Percentiles rank a stretch among this genome's conserved stretches.
These are phyloP conservation scores for Barypeithes pellucidus DNA, from an alignment of 2,888 invertebrate genomes.

Conservation along the genomic window DNA sequence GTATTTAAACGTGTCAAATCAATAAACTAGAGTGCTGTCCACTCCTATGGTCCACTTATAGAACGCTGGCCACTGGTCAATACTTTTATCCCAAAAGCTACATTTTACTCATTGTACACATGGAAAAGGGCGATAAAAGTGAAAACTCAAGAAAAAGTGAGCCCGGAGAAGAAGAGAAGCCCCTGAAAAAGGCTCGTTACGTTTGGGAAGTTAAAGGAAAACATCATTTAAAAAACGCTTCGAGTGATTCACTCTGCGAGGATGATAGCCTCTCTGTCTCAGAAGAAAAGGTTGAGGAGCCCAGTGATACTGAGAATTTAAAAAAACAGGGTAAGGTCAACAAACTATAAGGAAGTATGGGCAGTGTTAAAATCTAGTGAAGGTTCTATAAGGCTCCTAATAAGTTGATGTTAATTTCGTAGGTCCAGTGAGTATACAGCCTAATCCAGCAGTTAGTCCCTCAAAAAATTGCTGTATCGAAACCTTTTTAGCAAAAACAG, in stretches of 20 bases:
- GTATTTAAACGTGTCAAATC: slow-evolving; percentile 47
- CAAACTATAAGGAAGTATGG: neutral
- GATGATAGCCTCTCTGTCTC: neutral
- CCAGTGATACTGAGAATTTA: neutral
- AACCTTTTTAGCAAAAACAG: slow-evolving; percentile 60
- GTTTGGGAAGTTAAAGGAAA: slow-evolving; percentile 80
- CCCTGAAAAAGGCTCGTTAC: slow-evolving; percentile 79
- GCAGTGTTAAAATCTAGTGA: neutral
- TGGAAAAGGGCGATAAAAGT: slow-evolving; percentile 48
- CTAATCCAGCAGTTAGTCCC: slow-evolving; percentile 41
- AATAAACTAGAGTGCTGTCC: slow-evolving; percentile 49
- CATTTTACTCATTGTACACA: slow-evolving; percentile 9
- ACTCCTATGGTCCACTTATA: slow-evolving; percentile 50
- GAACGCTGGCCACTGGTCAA: slow-evolving; percentile 48
- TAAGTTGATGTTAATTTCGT: neutral
- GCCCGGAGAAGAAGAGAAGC: slow-evolving; percentile 73
- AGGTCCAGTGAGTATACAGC: neutral
- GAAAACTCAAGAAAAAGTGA: slow-evolving; percentile 62
- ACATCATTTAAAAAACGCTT: slow-evolving; percentile 73
- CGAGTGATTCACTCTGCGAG: slow-evolving; percentile 24
- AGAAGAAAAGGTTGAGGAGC: slow-evolving; percentile 11
- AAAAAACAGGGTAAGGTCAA: slow-evolving; percentile 6
- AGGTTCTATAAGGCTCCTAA: too few species aligned
- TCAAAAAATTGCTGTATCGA: slow-evolving; percentile 62
- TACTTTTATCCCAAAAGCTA: slow-evolving; percentile 28